These are phyloP conservation scores for Mixornis gularis DNA, from an alignment of 2,113 vertebrate species.

Conservation along the genomic window DNA sequence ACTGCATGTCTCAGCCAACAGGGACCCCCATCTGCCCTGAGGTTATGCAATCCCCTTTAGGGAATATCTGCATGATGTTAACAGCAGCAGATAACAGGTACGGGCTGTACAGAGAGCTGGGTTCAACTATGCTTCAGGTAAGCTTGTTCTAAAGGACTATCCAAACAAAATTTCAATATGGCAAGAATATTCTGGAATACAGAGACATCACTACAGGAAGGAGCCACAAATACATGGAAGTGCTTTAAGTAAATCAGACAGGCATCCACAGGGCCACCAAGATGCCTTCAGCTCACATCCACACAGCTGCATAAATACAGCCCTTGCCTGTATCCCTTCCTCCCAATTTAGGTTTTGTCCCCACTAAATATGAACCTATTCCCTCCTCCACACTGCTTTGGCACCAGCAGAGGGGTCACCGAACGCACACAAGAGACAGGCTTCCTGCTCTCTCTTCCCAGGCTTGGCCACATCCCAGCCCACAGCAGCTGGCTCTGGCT, in stretches of 20 bases:
- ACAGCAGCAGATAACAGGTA: not conserved
- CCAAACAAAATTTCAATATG: not conserved
- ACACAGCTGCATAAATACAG: not conserved
- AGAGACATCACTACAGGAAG: not conserved
- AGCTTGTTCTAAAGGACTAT: not conserved
- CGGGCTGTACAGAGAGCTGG: not conserved
- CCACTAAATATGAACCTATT: not conserved
- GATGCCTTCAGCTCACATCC: not conserved
- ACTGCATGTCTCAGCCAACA: not conserved
- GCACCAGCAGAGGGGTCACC: not conserved
- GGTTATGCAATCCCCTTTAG: rapidly evolving
- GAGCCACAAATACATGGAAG: not conserved
- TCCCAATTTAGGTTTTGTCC: not conserved
- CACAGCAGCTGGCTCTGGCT: slow-evolving; percentile 2
- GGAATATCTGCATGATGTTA: not conserved
- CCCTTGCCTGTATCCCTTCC: not conserved
- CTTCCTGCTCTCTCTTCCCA: not conserved
- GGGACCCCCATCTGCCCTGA: not conserved
- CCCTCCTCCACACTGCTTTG: not conserved
- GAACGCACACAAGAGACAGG: not conserved
- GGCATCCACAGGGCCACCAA: rapidly evolving
- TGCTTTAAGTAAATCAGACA: not conserved
- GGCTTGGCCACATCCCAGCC: slow-evolving; percentile 1
- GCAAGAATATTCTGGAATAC: not conserved
- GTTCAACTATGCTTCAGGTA: not conserved